Percentiles rank a stretch among this genome's conserved stretches.
These are phyloP conservation scores for Archivesica marissinica DNA, from an alignment of 1,140 invertebrate genomes.

Conservation along the genomic window DNA sequence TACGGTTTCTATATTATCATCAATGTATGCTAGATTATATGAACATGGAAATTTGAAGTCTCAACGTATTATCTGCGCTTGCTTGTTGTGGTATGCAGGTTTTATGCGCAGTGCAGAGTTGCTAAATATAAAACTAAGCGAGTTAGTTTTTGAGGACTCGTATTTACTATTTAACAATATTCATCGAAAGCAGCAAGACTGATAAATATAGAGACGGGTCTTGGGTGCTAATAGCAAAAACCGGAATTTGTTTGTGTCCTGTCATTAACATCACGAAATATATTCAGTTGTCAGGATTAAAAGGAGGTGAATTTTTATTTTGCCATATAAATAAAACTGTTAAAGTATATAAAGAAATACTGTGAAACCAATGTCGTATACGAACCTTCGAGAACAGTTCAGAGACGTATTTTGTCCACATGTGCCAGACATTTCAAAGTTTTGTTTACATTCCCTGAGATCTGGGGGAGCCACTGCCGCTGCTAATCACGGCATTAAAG, in stretches of 20 bases:
- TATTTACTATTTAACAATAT: conserved; percentile 7
- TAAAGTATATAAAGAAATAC: background rate
- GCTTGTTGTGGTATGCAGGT: background rate
- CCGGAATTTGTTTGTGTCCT: conserved; percentile 40
- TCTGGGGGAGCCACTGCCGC: conserved; percentile 39
- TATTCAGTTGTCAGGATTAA: background rate
- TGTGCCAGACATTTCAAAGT: conserved; percentile 14
- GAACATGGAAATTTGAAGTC: background rate
- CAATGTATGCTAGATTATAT: background rate
- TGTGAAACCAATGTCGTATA: conserved; percentile 39
- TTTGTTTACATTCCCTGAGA: conserved; percentile 51
- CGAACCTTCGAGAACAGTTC: conserved; percentile 26
- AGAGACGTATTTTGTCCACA: background rate
- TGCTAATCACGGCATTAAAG: background rate
- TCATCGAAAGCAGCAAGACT: conserved; percentile 41
- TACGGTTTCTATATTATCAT: background rate
- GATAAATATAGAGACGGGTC: conserved; percentile 44
- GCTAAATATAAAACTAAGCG: background rate
- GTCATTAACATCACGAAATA: conserved; percentile 27
- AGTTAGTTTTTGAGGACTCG: background rate
- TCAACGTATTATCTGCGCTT: conserved; percentile 28
- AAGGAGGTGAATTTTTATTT: background rate
- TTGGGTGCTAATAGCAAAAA: conserved; percentile 46
- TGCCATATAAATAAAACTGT: background rate
- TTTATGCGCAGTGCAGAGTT: background rate